These are phyloP conservation scores for Serinus canaria DNA, from an alignment of 2,113 vertebrate species.

Conservation along the genomic window DNA sequence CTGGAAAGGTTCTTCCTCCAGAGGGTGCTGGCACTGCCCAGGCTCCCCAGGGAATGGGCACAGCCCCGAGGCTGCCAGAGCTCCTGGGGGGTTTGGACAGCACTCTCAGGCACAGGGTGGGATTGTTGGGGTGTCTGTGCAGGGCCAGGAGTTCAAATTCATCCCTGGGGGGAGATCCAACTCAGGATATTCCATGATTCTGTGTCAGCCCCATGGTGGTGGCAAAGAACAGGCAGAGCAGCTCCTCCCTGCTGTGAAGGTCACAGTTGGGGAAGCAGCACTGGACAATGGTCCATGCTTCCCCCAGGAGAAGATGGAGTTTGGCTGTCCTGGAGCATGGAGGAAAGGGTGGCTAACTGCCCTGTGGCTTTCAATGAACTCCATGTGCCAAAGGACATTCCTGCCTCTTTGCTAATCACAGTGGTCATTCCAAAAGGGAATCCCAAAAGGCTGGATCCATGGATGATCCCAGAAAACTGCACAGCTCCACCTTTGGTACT, in stretches of 20 bases:
- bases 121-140: not conserved
- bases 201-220: rapidly evolving
- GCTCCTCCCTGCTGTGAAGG: not conserved
- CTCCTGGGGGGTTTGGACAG: not conserved
- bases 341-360: not conserved
- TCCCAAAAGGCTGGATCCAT: rapidly evolving
- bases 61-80: not conserved
- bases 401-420: not conserved
- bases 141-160: not conserved
- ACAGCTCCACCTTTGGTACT: rapidly evolving
- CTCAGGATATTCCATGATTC: not conserved
- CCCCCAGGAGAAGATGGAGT: not conserved
- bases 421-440: not conserved
- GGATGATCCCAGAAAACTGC: not conserved
- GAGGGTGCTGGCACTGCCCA: not conserved
- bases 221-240: not conserved
- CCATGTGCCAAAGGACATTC: not conserved
- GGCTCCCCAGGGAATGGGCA: not conserved
- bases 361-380: not conserved
- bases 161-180: not conserved
- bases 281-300: not conserved
- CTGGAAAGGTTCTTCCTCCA: not conserved
- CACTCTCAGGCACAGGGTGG: rapidly evolving
- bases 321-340: not conserved
- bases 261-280: not conserved